Base-by-base conservation (phyloP, 2,797 vertebrate species). In the Gallinago solitaria region DNA sequence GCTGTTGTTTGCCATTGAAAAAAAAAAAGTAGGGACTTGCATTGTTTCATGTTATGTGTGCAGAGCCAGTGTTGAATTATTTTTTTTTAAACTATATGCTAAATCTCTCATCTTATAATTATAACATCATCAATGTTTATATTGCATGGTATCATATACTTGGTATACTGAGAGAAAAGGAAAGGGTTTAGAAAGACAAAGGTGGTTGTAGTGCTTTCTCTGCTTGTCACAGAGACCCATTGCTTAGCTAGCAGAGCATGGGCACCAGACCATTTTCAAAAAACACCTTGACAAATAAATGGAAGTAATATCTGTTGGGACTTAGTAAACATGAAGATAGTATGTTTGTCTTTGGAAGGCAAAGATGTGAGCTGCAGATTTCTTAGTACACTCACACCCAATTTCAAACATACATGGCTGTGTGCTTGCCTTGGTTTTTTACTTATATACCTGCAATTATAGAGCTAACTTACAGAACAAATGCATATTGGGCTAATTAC, bases 71-170 rank as follows among this genome's bases (percentile, higher is more conserved):
- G 16, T 35, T 75, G 39, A 5, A 3, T 30, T 48, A 7, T 6
- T 41, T 0, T 37, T 70, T 63, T 57, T 32, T 16, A 24, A 75
- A 15, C 6, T 32, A 2, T 30, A 6, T 75, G 18, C 17, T 76
- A 48, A 73, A 63, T 65, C 7, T 87, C 28, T 43, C 20, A 15
- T 61, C 9, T 61, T 64, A 9, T 19, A 3, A 17, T 71, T 50
- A 67, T 70, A 47, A 54, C 47, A 23, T 47, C 7, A 4, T 69
- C 37, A 9, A 0, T 35, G 12, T 23, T 90, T 24, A 19, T 88
- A 1, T 20, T 59, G 24, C 12, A 2, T 39, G 20, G 12, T 73
- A 15, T 60, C 13, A 1, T 9, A 8, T 14, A 23, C 1, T 9
- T 41, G 14, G 6, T 35, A 1, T 30, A 8, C 16, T 33, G 47